Conservation (phyloP, 2,888 invertebrate species). For the Philhelius pedissequus region DNA sequence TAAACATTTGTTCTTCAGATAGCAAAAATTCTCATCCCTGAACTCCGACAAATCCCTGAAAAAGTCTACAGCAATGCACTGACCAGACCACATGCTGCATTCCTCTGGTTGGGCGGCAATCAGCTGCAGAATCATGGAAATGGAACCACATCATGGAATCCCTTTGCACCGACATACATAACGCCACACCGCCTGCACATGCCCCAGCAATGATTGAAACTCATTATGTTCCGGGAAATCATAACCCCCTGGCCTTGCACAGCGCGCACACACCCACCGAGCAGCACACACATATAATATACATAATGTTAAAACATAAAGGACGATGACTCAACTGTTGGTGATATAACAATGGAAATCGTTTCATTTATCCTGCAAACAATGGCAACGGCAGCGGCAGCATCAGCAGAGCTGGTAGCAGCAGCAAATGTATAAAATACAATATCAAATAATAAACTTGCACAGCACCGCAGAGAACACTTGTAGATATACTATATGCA, state of each 20-base stretch:
- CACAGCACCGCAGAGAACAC: slow-evolving; percentile 68
- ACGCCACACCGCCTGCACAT: neutral
- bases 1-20: slow-evolving; percentile 46
- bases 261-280: slow-evolving; percentile 57
- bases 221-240: slow-evolving; percentile 65
- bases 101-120: slow-evolving; percentile 58
- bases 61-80: slow-evolving; percentile 42
- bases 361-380: slow-evolving; percentile 69
- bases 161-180: no score
- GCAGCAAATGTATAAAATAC: slow-evolving; percentile 68
- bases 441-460: slow-evolving; percentile 69
- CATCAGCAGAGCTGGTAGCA: slow-evolving; percentile 58
- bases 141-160: slow-evolving; percentile 55
- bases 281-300: slow-evolving; percentile 53
- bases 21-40: slow-evolving; percentile 39
- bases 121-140: slow-evolving; percentile 61
- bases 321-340: slow-evolving; percentile 69
- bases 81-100: slow-evolving; percentile 63
- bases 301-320: slow-evolving; percentile 68
- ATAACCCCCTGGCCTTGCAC: slow-evolving; percentile 45
- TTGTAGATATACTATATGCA: slow-evolving; percentile 67
- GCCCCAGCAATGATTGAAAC: slow-evolving; percentile 50
- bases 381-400: slow-evolving; percentile 61
- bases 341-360: slow-evolving; percentile 68
- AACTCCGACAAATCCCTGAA: slow-evolving; percentile 48